Base-by-base conservation (phyloP, 2,888 invertebrate species). In the Metopia argyrocephala region DNA sequence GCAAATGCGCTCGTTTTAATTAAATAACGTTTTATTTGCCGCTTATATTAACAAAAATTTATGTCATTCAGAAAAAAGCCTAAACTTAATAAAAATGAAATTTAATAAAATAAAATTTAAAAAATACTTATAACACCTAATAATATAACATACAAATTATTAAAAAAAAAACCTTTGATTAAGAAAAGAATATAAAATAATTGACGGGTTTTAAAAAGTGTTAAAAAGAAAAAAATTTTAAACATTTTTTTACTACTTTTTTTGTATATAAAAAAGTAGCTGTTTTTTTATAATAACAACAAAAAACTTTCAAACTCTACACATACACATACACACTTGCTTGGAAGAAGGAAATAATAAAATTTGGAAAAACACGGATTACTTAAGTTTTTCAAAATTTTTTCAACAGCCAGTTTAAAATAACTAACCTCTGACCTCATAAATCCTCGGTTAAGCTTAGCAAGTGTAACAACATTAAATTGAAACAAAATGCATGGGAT, bases 401-500 rank as follows among this genome's bases (percentile, higher is more conserved):
- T 61, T 68, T 56, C 25, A 25, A 52, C 28, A 12, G 20, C 28
- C 2, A n/a, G n/a, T n/a, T n/a, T n/a, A n/a, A n/a, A n/a, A n/a
- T n/a, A n/a, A n/a, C n/a, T n/a, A n/a, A n/a, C 15, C 38, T 38
- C 38, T 38, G 38, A 38, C 38, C 38, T 52, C 57, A 65, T 52
- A 64, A 56, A 48, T 28, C 1, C 20, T 21, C 20, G 7, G 20
- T 31, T 31, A 15, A 5, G 9, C 31, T 7, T 18, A 27, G n/a
- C 25, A 56, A 56, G 2, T 28, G 15, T 15, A 48, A 45, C 38
- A 45, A 48, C 12, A 23, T 23, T 52, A 70, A 79, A 28, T 54
- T 57, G 18, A 31, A 62, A 85, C 87, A 90, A 86, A 86, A 90
- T 90, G 90, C 87, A 89, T 89, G 89, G 90, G 90, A 90, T 90